A percentile compares a stretch with the other conserved stretches of the same genome.
Conservation (phyloP, 2,113 vertebrate genomes). For the Empidonax traillii region DNA sequence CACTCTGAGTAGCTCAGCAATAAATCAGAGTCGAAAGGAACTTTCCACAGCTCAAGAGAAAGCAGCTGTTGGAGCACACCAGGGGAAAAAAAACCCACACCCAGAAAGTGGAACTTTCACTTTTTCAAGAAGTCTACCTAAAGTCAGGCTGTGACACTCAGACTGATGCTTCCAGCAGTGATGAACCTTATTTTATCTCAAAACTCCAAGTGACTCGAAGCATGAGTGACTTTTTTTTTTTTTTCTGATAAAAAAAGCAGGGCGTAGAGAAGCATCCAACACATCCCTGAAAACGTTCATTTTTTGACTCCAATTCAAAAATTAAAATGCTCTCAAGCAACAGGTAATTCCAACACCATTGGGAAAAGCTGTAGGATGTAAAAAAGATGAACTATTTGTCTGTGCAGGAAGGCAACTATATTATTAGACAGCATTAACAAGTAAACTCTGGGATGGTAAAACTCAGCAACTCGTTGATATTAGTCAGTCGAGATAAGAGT, state of each 20-base stretch:
- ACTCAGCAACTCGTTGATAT: neutral
- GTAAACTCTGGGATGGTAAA: neutral
- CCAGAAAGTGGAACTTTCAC: neutral
- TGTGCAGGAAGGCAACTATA: neutral
- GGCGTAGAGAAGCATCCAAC: neutral
- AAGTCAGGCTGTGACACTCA: neutral
- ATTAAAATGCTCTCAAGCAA: neutral
- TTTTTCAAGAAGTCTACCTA: neutral
- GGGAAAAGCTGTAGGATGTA: neutral
- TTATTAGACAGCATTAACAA: neutral
- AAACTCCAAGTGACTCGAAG: neutral
- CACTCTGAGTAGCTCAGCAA: neutral
- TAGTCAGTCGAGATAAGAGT: neutral
- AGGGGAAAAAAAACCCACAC: neutral
- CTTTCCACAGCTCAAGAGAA: neutral
- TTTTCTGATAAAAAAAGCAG: neutral
- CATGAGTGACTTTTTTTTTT: neutral
- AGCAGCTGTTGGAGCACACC: neutral
- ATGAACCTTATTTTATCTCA: neutral
- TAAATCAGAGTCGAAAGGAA: neutral
- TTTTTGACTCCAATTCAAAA: neutral
- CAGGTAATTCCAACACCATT: neutral
- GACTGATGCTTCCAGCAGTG: neutral
- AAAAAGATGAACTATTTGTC: neutral
- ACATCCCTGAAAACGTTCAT: neutral